A percentile compares a stretch with the other conserved stretches of the same genome.
phyloP scores from a whole-genome alignment of 2,113 vertebrate species.

The Hemichromis elongatus region DNA sequence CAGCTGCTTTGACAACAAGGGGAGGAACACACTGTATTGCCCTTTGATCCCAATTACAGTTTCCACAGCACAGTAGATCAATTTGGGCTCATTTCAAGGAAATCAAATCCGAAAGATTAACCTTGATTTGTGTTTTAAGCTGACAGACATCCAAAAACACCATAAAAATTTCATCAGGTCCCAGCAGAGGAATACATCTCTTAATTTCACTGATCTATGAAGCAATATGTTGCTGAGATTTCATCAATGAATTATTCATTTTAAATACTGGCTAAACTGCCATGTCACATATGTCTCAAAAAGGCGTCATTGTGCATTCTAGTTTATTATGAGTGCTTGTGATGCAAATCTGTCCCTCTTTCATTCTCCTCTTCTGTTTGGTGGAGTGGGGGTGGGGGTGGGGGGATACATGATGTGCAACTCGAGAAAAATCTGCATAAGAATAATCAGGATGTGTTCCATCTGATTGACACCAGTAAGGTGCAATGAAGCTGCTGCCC shows the following conservation, averaged over 20 bases:
- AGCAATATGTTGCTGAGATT: constrained; percentile 30
- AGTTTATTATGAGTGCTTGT: background rate
- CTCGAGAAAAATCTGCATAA: background rate
- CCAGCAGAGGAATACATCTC: background rate
- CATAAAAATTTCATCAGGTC: constrained; percentile 24
- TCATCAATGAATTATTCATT: constrained; percentile 24
- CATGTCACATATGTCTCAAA: background rate
- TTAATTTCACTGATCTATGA: constrained; percentile 23
- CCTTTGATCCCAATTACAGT: background rate
- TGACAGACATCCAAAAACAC: constrained; percentile 15
- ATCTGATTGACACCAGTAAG: background rate
- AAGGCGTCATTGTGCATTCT: background rate
- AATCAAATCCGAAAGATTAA: constrained; percentile 1
- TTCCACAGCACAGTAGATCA: background rate
- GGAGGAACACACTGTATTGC: background rate
- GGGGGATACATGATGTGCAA: background rate
- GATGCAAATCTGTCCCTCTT: background rate
- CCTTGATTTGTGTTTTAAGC: constrained; percentile 4
- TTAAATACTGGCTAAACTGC: background rate
- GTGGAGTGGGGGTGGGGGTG: too few relatives aligned
- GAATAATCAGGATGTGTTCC: background rate
- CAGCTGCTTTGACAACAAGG: background rate
- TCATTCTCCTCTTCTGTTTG: background rate
- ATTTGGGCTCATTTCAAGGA: background rate
- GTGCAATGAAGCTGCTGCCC: background rate